Evolutionary conservation across 2,113 vertebrate species (phyloP).

Genomic region (Sinocyclocheilus rhinocerous): DNA sequence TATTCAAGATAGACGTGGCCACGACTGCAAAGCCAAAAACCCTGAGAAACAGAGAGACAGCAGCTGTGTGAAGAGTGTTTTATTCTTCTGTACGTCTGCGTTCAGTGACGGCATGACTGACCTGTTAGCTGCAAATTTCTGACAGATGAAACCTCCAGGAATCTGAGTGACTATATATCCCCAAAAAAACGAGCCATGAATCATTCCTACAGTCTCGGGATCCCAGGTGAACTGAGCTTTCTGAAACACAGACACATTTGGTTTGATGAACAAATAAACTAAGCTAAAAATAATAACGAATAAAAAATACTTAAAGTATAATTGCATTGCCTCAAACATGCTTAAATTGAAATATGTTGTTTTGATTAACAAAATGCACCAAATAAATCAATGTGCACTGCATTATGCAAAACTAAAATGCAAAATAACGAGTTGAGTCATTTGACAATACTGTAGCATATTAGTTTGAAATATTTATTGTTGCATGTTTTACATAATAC

Average conservation of each 20-base stretch:
- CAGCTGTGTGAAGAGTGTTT: background rate
- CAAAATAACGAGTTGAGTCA: too few species aligned
- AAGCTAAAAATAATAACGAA: background rate
- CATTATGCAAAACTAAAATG: background rate
- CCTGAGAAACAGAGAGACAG: conserved; percentile 63
- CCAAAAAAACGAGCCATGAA: conserved; percentile 94
- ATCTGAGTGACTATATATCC: conserved; percentile 95
- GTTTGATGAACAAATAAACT: background rate
- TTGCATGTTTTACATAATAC: too few species aligned
- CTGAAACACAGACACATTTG: conserved; percentile 63
- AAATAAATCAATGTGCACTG: background rate
- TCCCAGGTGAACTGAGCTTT: conserved; percentile 90
- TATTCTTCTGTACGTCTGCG: background rate
- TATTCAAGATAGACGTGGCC: conserved; percentile 87
- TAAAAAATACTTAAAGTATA: background rate
- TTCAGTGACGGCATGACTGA: conserved; percentile 53
- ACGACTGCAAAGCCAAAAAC: conserved; percentile 93
- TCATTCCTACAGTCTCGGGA: conserved; percentile 91
- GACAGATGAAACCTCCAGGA: conserved; percentile 90
- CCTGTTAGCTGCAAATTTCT: conserved; percentile 94
- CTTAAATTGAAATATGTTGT: background rate
- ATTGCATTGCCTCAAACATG: background rate
- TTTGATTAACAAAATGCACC: background rate
- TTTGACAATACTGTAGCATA: background rate
- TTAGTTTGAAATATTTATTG: background rate